Evolutionary conservation across 1,140 invertebrate species (phyloP), one percentile per base, ranked within the genome.

Genomic region (Mactra quadrangularis): DNA sequence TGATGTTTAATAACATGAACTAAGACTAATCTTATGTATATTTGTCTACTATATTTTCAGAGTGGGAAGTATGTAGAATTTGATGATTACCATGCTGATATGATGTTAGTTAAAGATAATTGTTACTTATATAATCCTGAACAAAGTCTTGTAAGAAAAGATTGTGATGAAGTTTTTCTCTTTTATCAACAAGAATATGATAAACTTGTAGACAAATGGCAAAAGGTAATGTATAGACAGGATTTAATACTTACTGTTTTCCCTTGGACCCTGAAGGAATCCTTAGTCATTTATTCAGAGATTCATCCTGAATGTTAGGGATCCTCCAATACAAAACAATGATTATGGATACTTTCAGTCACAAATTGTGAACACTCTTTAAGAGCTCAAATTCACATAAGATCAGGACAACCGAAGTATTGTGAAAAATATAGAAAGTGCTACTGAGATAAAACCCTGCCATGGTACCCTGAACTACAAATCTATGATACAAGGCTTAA

Each of bases 41-140:
- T n/a, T n/a, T n/a, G n/a, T n/a, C n/a, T n/a, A n/a, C n/a, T 59
- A 60, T 64, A 60, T 41, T 86, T 88, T 15, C 79, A 93, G 92
- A 75, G 50, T 68, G 84, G 84, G 6, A 74, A 71, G 47, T 93
- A 93, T 70, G 17, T 41, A 19, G 85, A 88, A 27, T 88, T 91
- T 87, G 88, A 90, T n/a, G 92, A 91, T 29, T 93, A 93, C 57
- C 90, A 93, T 76, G 55, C 75, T 0, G 92, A 93, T 84, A 93
- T 93, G 92, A 72, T 90, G 55, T 88, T 93, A 17, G 88, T 93
- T 13, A 84, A 88, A 29, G 86, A 88, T 47, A 93, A 93, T 82
- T 93, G 92, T 86, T 86, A 88, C 53, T 60, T 88, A n/a, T 93
- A 93, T 83, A 93, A 93, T 68, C 90, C 91, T 0, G 86, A 89